Conservation (phyloP, 2,797 vertebrate genomes). For the Coilia nasus region DNA sequence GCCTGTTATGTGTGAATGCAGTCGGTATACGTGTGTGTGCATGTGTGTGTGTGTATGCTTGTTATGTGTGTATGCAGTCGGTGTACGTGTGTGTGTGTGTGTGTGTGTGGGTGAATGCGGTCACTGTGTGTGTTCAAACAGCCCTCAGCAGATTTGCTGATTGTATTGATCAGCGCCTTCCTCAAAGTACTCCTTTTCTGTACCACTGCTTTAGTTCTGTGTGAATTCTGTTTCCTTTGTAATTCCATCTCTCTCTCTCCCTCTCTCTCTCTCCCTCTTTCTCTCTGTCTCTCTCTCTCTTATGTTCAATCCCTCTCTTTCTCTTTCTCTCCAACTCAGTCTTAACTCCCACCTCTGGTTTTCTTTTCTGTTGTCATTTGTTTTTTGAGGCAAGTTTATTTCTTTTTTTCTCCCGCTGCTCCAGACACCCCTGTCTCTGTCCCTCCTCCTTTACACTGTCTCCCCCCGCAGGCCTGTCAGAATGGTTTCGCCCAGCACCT, state of each 20-base stretch:
- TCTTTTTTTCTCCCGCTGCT: not conserved
- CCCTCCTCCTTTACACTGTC: conserved; percentile 40
- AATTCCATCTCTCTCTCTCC: not conserved
- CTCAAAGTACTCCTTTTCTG: not conserved
- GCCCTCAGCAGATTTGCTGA: not conserved
- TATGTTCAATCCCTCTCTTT: conserved; percentile 26
- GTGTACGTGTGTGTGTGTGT: not conserved
- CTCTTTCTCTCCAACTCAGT: not conserved
- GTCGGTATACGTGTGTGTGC: not conserved
- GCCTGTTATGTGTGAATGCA: not conserved
- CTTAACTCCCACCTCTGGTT: not conserved
- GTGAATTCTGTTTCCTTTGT: conserved; percentile 12
- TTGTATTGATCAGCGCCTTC: not conserved
- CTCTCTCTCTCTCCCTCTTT: not conserved
- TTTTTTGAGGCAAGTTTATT: not conserved
- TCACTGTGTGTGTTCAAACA: not conserved
- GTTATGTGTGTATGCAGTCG: not conserved
- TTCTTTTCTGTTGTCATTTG: not conserved
- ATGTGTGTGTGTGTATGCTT: not conserved
- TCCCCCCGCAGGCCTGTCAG: conserved; percentile 84
- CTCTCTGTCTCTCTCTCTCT: conserved; percentile 14
- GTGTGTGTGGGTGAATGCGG: not conserved
- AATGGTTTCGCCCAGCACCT: conserved; percentile 89
- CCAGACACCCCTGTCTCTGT: conserved; percentile 38
- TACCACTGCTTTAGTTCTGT: not conserved